Base-by-base conservation (phyloP, 2,797 vertebrate species). In the Sardinella longiceps region DNA sequence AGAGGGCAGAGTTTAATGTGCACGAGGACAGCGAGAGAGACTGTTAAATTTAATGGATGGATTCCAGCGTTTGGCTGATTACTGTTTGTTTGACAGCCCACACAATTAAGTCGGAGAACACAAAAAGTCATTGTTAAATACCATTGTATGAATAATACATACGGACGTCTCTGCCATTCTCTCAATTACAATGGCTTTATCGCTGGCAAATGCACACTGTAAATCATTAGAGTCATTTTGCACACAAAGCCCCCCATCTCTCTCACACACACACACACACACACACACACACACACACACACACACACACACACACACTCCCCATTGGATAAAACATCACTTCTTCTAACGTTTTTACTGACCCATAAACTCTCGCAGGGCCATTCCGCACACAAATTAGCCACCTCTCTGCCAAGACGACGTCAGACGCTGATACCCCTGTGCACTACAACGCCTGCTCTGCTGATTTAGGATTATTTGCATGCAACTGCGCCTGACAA, bases 401-500 rank as follows among this genome's bases (percentile, higher is more conserved):
- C 89, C 77, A 89, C 90, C 91, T 89, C 84, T 86, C 90, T 89
- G 81, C 85, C 89, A 88, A 87, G 20, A 60, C 87, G 82, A 87
- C 86, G 86, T 90, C 90, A 93, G 90, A 85, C 89, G 58, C 88
- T 85, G 93, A 87, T 87, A 86, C 85, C 89, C 90, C 91, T 88
- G 90, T 88, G 84, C 82, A 86, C 84, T 80, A 88, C 80, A 74
- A 74, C 88, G 91, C 92, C 90, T 90, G 84, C 87, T 94, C 90
- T 90, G 84, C 87, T 94, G 94, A 95, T 95, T 95, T 95, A 95
- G 90, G 88, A 92, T 93, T 92, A 93, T 91, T 93, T 93, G 93
- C 91, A 91, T 91, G 91, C 92, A 87, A 90, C 90, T 88, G 87
- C 87, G 86, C 91, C 90, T 94, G 94, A 94, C 94, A 94, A 92